phyloP scores from a whole-genome alignment of 2,888 invertebrate genomes.

The Gryllus longicercus region DNA sequence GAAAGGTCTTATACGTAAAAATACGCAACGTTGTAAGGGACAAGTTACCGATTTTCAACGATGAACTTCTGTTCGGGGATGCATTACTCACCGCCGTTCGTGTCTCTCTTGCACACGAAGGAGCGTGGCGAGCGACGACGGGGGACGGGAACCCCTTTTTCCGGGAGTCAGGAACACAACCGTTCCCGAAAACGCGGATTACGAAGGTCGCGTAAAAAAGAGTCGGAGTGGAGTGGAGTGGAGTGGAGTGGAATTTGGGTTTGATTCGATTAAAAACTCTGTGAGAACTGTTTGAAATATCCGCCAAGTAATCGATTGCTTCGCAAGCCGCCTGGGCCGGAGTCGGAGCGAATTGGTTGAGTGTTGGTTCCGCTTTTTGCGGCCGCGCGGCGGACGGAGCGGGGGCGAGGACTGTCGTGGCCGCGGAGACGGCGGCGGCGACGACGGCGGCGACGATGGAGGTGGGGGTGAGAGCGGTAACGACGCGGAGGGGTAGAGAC shows the following conservation, averaged over 20 bases:
- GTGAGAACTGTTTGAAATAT: constrained; percentile 7
- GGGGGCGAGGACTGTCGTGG: too few species aligned
- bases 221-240: background rate
- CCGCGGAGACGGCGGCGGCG: too few species aligned
- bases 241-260: background rate
- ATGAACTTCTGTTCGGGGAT: background rate
- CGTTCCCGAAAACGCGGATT: background rate
- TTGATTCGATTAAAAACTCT: background rate
- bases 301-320: constrained; percentile 7
- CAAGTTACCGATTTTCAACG: too few species aligned
- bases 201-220: background rate
- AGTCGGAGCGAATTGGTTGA: background rate
- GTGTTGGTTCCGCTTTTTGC: background rate
- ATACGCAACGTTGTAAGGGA: too few species aligned
- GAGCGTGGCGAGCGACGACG: background rate
- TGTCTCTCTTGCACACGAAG: background rate
- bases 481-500: too few species aligned
- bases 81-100: background rate
- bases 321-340: background rate
- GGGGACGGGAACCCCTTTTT: background rate
- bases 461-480: too few species aligned
- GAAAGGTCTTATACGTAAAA: too few species aligned
- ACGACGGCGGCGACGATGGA: too few species aligned
- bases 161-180: too few species aligned
- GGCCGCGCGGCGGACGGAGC: too few species aligned